These are phyloP conservation scores for Archocentrus centrarchus DNA, from an alignment of 2,113 vertebrate species.

Conservation along the genomic window DNA sequence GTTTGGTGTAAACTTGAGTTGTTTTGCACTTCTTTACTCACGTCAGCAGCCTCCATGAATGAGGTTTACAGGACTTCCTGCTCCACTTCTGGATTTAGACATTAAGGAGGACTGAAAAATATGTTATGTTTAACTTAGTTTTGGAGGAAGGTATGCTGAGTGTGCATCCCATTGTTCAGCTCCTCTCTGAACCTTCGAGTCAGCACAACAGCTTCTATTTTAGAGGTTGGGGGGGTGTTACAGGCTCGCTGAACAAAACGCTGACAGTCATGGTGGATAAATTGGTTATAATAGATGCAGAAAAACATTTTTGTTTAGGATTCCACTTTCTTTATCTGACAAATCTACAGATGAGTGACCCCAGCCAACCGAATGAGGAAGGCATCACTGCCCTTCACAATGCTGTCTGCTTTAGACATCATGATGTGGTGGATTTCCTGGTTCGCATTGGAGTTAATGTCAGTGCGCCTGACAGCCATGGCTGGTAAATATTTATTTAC, in stretches of 20 bases:
- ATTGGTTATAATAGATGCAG: background rate
- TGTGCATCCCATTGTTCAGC: background rate
- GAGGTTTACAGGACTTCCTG: background rate
- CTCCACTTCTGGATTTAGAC: background rate
- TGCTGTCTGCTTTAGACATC: slow-evolving; percentile 90
- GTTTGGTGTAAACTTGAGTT: background rate
- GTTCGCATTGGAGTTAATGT: slow-evolving; percentile 88
- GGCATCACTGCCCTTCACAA: slow-evolving; percentile 95
- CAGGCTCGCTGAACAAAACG: background rate
- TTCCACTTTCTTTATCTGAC: background rate
- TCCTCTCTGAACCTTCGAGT: background rate
- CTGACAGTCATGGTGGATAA: background rate
- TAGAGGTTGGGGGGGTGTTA: background rate
- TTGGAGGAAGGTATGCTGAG: slow-evolving; percentile 10
- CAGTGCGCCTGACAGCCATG: slow-evolving; percentile 91
- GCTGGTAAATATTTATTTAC: slow-evolving; percentile 83
- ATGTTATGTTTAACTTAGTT: slow-evolving; percentile 13
- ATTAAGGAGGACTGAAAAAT: background rate
- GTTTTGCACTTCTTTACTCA: background rate
- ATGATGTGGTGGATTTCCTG: slow-evolving; percentile 88
- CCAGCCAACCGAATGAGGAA: slow-evolving; percentile 91
- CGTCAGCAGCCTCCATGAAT: background rate
- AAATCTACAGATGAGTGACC: slow-evolving; percentile 85
- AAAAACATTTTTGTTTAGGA: background rate
- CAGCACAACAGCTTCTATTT: background rate